Percentiles rank a stretch among this genome's conserved stretches.
These are phyloP conservation scores for Scaptomyza hsui DNA, from an alignment of 1,140 invertebrate genomes.

Conservation along the genomic window DNA sequence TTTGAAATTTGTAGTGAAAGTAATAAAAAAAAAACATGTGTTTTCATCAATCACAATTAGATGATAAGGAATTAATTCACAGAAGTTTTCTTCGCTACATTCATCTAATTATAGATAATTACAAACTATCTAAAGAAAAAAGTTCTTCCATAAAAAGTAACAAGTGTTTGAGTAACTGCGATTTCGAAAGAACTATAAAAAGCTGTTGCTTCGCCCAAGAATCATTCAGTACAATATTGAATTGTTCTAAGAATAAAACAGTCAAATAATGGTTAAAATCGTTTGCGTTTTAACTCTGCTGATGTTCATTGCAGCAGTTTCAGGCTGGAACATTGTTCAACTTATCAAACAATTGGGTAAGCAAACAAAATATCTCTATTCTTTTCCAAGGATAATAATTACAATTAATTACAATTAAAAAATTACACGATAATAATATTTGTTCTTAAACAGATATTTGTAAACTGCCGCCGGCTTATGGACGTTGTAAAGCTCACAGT, in stretches of 20 bases:
- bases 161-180: neutral
- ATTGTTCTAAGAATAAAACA: neutral
- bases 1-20: constrained; percentile 41
- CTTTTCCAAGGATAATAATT: too few species aligned
- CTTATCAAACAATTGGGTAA: neutral
- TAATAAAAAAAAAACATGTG: constrained; percentile 18
- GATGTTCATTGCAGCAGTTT: neutral
- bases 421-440: too few species aligned
- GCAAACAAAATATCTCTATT: neutral
- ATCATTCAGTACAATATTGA: neutral
- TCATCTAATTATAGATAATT: too few species aligned
- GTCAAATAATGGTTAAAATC: neutral
- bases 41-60: neutral
- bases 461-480: neutral
- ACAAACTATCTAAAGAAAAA: too few species aligned
- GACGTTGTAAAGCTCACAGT: neutral
- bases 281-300: neutral
- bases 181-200: neutral
- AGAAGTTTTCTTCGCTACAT: neutral
- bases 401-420: too few species aligned
- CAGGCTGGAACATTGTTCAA: neutral
- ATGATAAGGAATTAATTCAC: neutral
- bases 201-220: neutral
- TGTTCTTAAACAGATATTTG: constrained; percentile 27
- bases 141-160: neutral